Evolutionary conservation across 2,797 vertebrate genomes (phyloP), one percentile per base, ranked within the genome.

Genomic region (Coregonus ussuriensis): DNA sequence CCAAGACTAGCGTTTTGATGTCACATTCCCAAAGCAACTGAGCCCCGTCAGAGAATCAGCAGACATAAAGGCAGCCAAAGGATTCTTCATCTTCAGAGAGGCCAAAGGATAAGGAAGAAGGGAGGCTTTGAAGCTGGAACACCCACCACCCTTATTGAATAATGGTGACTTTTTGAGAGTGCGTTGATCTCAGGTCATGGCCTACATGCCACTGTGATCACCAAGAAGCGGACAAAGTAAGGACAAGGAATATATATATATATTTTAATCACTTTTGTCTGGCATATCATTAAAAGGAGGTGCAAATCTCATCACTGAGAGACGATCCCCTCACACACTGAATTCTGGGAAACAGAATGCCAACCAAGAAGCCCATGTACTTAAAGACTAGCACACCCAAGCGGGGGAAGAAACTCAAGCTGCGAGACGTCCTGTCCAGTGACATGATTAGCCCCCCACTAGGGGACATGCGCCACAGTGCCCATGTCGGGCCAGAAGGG

Each of bases 361-460:
- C 95, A 0, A 95, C 95, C 14, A 96, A 96, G 89, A 94, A 94
- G 0, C 95, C 96, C 15, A 95, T 96, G 21, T 96, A 96, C 89
- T 79, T 96, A 75, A 95, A 96, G 86, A 94, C 94, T 0, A 92
- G 93, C 0, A 94, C 94, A 35, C 93, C 94, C 31, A 95, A 93
- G 82, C 87, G 94, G 69, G 95, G 95, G 4, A 95, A 95, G 88
- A 94, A 87, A 84, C 81, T 91, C 71, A 93, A 85, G 81, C 91
- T 95, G 0, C 93, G 96, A 0, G 95, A 96, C 35, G 78, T 96
- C 85, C 91, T 96, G 6, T 96, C 95, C 0, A 91, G 95, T 0
- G 94, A 96, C 68, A 96, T 96, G 95, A 96, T 96, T 85, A 96
- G 95, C 84, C 94, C 95, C 0, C 95, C 96, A 0, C 86, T 96